phyloP scores from a whole-genome alignment of 2,797 vertebrate genomes.

The Kryptopterus vitreolus region DNA sequence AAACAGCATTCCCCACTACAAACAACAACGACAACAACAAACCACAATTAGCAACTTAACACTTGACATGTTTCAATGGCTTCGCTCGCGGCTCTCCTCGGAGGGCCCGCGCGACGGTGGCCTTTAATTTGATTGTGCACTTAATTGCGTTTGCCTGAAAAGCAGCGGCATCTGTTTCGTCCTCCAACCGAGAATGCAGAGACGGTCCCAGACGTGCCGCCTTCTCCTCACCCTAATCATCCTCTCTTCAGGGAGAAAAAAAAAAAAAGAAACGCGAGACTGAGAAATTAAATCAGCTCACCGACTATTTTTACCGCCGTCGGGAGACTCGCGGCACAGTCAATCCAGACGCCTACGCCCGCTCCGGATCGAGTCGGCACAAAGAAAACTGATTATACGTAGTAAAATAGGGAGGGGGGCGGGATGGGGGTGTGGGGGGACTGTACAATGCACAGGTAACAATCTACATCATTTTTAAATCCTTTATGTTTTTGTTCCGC shows the following conservation, averaged over 20 bases:
- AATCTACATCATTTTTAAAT: conserved; percentile 38
- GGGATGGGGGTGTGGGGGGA: too few species aligned
- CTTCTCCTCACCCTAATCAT: conserved; percentile 54
- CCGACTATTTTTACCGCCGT: conserved; percentile 74
- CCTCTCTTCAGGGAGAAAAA: conserved; percentile 58
- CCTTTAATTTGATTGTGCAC: conserved; percentile 45
- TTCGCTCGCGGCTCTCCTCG: neutral
- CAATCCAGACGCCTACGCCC: conserved; percentile 58
- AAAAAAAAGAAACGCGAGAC: conserved; percentile 46
- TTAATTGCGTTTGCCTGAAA: conserved; percentile 46
- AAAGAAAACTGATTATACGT: conserved; percentile 18
- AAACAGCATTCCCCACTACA: neutral
- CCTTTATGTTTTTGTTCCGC: neutral
- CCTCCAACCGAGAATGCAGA: conserved; percentile 41
- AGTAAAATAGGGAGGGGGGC: neutral
- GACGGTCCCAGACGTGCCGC: conserved; percentile 38
- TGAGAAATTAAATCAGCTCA: conserved; percentile 74
- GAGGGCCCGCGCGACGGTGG: neutral
- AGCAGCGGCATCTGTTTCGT: conserved; percentile 41
- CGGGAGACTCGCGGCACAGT: conserved; percentile 67
- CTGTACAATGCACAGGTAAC: neutral
- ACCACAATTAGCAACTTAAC: conserved; percentile 26
- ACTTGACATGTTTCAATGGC: conserved; percentile 15
- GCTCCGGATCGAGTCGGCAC: conserved; percentile 13
- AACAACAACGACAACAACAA: conserved; percentile 40